A percentile compares a stretch with the other conserved stretches of the same genome.
phyloP scores from a whole-genome alignment of 2,113 vertebrate genomes.

The Cyphomyrus plagiostoma region DNA sequence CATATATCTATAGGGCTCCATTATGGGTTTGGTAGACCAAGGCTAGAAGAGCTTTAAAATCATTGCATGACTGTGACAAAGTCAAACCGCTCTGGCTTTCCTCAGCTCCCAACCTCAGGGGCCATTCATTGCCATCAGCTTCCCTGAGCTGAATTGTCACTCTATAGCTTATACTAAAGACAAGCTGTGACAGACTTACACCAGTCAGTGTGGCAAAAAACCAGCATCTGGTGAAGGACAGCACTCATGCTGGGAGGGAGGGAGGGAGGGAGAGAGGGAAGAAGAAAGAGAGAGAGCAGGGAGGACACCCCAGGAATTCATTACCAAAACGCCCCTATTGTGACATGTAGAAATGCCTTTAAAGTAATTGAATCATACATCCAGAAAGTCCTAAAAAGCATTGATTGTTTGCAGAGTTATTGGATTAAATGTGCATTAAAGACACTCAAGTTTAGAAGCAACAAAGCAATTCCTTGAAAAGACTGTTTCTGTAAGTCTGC shows the following conservation, averaged over 20 bases:
- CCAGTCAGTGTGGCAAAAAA: not conserved
- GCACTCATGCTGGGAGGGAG: not conserved
- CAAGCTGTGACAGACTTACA: not conserved
- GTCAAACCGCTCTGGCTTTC: not conserved
- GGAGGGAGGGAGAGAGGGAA: not conserved
- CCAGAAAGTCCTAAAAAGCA: slow-evolving; percentile 48
- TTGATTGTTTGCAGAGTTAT: slow-evolving; percentile 62
- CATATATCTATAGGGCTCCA: not conserved
- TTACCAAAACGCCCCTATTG: slow-evolving; percentile 34
- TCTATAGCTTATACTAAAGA: not conserved
- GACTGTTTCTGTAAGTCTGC: slow-evolving; percentile 50
- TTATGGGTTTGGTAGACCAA: not conserved
- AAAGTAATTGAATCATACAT: slow-evolving; percentile 52
- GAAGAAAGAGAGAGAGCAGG: slow-evolving; percentile 20
- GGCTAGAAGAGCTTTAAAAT: not conserved
- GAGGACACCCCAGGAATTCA: slow-evolving; percentile 41
- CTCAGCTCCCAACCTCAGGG: not conserved
- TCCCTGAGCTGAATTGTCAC: not conserved
- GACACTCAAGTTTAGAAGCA: slow-evolving; percentile 51
- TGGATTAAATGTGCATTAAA: slow-evolving; percentile 59
- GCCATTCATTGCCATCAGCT: not conserved
- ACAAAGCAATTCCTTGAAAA: slow-evolving; percentile 54
- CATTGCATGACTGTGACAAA: not conserved
- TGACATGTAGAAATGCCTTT: slow-evolving; percentile 17
- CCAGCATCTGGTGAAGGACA: not conserved